phyloP scores from a whole-genome alignment of 1,140 invertebrate genomes.

The Drosophila santomea region DNA sequence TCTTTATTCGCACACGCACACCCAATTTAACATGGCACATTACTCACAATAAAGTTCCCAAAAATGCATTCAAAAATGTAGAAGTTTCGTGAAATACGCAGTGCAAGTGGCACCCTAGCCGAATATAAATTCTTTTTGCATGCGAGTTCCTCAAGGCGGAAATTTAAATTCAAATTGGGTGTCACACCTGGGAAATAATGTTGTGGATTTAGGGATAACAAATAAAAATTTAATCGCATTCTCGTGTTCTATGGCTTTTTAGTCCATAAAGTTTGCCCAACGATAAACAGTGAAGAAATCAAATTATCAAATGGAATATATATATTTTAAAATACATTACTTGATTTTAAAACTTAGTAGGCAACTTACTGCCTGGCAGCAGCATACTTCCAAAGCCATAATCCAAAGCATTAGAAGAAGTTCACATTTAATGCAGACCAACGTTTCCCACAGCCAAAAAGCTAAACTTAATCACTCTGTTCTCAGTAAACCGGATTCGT shows the following conservation, averaged over 20 bases:
- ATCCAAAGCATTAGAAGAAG: no score
- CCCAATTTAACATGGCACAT: conserved; percentile 70
- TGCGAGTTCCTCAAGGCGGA: conserved; percentile 11
- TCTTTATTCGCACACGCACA: conserved; percentile 48
- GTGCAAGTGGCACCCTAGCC: background rate
- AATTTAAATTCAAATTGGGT: conserved; percentile 47
- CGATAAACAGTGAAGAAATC: background rate
- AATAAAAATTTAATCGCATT: conserved; percentile 12
- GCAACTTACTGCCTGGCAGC: no score
- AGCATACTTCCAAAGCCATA: background rate
- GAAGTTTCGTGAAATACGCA: conserved; percentile 38
- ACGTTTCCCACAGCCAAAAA: background rate
- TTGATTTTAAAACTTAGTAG: no score
- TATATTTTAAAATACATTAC: no score
- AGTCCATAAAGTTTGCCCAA: background rate
- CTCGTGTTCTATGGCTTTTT: background rate
- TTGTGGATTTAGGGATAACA: conserved; percentile 2
- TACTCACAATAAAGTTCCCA: conserved; percentile 43
- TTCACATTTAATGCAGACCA: background rate
- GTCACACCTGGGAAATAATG: conserved; percentile 37
- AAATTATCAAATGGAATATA: background rate
- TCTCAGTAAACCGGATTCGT: conserved; percentile 5
- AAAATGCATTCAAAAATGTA: conserved; percentile 45
- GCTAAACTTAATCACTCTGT: conserved; percentile 34
- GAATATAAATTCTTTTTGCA: conserved; percentile 35